Base-by-base conservation (phyloP, 2,888 invertebrate species). In the Eretmocerus hayati region DNA sequence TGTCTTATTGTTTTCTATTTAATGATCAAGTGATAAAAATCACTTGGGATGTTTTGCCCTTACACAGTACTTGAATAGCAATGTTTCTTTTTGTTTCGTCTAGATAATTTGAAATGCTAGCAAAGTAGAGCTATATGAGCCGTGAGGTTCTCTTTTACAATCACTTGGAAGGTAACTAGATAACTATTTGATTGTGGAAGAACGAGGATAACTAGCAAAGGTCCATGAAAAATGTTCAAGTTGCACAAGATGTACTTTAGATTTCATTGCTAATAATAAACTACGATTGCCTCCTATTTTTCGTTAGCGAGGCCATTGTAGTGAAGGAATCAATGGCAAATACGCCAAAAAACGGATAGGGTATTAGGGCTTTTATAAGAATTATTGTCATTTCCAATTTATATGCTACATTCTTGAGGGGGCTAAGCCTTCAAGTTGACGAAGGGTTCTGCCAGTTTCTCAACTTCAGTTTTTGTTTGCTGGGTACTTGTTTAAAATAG, bases 331-430 rank as follows among this genome's bases (percentile, higher is more conserved):
- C 26, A 42, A 41, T 54, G 54, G 50, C 43, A n/a, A 40, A 48
- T 37, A 50, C 30, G 42, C 53, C 42, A 46, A 21, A 53, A 57
- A 53, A 50, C 56, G 50, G 55, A 54, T 57, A 55, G 54, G 57
- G 58, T 56, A 59, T 48, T 57, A 57, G 56, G 55, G 57, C 56
- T 55, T 58, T 56, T 59, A 57, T 53, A 52, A 55, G 46, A 54
- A 48, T 54, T 47, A 52, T 46, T 55, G 49, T 52, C 50, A 54
- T 56, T 50, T 54, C 53, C 53, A 52, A 56, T 50, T 56, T 53
- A 53, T 57, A 54, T 55, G 52, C 49, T 54, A 54, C 55, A 51
- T 56, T 58, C 57, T 59, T 54, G 52, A 53, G 59, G 54, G 53
- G 57, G 55, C 54, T 58, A 50, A 52, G 46, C 58, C 55, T 57